Base-by-base conservation (phyloP, 2,888 invertebrate genomes). In the Orthosia cruda region DNA sequence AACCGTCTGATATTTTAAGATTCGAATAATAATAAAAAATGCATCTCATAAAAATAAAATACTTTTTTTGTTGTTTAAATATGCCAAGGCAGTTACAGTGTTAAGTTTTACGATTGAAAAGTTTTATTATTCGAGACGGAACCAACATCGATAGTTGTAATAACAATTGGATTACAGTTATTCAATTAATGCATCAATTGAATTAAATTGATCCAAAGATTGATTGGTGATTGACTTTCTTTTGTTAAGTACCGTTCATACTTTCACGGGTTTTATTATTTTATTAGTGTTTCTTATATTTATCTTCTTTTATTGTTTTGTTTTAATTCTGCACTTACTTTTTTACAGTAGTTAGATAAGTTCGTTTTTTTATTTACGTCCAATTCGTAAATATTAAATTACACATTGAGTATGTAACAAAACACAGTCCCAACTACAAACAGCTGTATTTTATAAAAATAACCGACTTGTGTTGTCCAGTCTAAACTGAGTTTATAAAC, bases 111-210 rank as follows among this genome's bases (percentile, higher is more conserved):
- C 20, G 75, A 72, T 50, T 16, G 59, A 72, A 77, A 75, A 68
- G 68, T 80, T 79, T 83, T 85, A 73, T 84, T 68, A 83, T 79
- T 55, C 77, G 63, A 81, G 69, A 87, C 67, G 68, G 78, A 77
- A 79, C 78, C 80, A 40, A 2, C 26, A 15, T 20, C 15, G 32
- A 11, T 23, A n/a, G 62, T 57, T 59, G 54, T 57, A 73, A 72
- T 62, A 63, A 76, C 54, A 85, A 85, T 77, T 77, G 59, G 32
- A 76, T 74, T 71, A 67, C 47, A 66, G 52, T 78, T 80, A 69
- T 69, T 70, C 70, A 65, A 83, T 59, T 74, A 65, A 76, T n/a
- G 16, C 15, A 67, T 55, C 54, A 23, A 70, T 67, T 79, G 12
- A 73, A 72, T 63, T 69, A 2, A 73, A 66, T 80, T 58, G 32